Percentiles rank a stretch among this genome's conserved stretches.
These are phyloP conservation scores for Prietella phreatophila DNA, from an alignment of 2,113 vertebrate genomes.

Conservation along the genomic window DNA sequence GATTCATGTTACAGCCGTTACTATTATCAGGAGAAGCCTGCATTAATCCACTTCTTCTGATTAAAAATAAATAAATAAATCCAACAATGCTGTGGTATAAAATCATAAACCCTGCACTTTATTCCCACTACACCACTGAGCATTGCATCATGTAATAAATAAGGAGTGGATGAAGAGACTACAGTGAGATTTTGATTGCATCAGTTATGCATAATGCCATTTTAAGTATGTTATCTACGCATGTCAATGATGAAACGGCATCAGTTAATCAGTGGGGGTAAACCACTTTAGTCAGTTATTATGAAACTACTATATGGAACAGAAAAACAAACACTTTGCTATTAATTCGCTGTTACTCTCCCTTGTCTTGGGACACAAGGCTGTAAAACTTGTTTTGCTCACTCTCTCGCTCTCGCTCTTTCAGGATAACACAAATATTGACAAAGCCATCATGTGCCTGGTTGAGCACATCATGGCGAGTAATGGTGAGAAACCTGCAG, in stretches of 20 bases:
- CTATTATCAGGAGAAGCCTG: neutral
- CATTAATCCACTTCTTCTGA: neutral
- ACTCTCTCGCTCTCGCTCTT: neutral
- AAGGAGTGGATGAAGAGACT: neutral
- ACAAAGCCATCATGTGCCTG: conserved; percentile 70
- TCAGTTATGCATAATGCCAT: neutral
- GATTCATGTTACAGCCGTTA: neutral
- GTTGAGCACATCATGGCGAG: conserved; percentile 70
- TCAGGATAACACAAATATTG: conserved; percentile 78
- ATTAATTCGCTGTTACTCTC: neutral
- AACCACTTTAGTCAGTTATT: neutral
- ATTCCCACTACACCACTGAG: neutral
- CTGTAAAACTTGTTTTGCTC: conserved; percentile 1
- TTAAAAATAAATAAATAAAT: too few species aligned
- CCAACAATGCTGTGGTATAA: neutral
- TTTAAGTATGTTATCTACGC: neutral
- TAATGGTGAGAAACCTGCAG: conserved; percentile 56
- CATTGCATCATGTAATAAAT: neutral
- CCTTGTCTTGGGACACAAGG: neutral
- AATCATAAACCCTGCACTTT: neutral
- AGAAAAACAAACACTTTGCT: neutral
- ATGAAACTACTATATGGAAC: neutral
- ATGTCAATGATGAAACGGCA: neutral
- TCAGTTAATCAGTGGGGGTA: neutral
- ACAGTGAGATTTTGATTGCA: neutral